These are phyloP conservation scores for Salvelinus namaycush DNA, from an alignment of 2,113 vertebrate genomes.

Conservation along the genomic window DNA sequence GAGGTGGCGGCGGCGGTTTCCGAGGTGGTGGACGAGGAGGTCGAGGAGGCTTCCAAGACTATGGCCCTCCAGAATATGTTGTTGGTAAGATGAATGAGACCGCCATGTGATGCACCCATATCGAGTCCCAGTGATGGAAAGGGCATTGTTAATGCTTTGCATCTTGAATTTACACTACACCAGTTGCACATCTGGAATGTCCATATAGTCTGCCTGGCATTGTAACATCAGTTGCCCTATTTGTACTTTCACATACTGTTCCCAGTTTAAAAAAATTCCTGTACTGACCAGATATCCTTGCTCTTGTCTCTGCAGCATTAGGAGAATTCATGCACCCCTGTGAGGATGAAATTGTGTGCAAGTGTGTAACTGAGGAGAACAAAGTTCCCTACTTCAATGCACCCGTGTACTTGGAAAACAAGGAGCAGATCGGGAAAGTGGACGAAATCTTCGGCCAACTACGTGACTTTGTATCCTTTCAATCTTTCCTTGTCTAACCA, in stretches of 20 bases:
- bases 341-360: conserved; percentile 95
- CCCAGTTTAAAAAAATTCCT: background rate
- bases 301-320: conserved; percentile 72
- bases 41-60: conserved; percentile 89
- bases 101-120: background rate
- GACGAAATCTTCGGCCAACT: conserved; percentile 98
- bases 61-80: conserved; percentile 91
- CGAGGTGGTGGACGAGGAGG: conserved; percentile 69
- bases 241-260: background rate
- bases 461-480: conserved; percentile 97
- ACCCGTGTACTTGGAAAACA: conserved; percentile 96
- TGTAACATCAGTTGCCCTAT: too few species aligned
- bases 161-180: background rate
- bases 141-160: background rate
- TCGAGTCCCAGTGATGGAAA: background rate
- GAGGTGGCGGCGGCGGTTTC: conserved; percentile 48
- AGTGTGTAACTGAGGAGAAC: conserved; percentile 91
- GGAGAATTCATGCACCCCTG: conserved; percentile 96
- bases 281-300: background rate
- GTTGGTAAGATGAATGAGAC: conserved; percentile 81
- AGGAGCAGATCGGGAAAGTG: conserved; percentile 97
- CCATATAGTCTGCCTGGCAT: too few species aligned
- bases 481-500: background rate
- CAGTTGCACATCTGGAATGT: too few species aligned
- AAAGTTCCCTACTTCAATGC: conserved; percentile 98